A percentile compares a stretch with the other conserved stretches of the same genome.
Conservation (phyloP, 2,888 invertebrate species). For the Tholera decimalis region DNA sequence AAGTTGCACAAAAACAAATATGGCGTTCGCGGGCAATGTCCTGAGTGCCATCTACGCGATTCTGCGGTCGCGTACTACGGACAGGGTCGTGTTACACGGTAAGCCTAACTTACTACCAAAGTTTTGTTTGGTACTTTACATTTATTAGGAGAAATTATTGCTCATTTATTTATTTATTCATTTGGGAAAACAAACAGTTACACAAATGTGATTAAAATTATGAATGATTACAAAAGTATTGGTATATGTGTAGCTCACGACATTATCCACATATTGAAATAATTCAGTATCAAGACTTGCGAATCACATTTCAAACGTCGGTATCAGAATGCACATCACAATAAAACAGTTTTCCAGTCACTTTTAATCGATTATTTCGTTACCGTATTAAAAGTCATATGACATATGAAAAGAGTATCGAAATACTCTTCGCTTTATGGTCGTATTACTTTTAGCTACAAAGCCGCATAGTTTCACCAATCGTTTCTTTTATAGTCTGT, state of each 20-base stretch:
- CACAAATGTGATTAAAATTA: no score
- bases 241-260: no score
- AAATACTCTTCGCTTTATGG: neutral
- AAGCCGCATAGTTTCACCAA: neutral
- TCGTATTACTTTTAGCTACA: neutral
- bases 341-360: neutral
- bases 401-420: neutral
- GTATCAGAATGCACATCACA: no score
- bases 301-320: no score
- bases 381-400: neutral
- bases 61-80: slow-evolving; percentile 76
- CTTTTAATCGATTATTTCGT: neutral
- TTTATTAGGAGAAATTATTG: neutral
- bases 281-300: no score
- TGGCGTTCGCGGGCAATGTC: slow-evolving; percentile 80
- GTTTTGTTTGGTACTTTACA: slow-evolving; percentile 76
- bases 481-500: neutral
- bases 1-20: slow-evolving; percentile 69
- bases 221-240: no score
- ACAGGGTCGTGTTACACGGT: slow-evolving; percentile 80
- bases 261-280: no score
- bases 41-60: slow-evolving; percentile 80
- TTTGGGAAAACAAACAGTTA: no score
- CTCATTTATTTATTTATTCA: no score
- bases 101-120: slow-evolving; percentile 66